Base-by-base conservation (phyloP, 2,888 invertebrate species). In the Tetragonisca angustula region DNA sequence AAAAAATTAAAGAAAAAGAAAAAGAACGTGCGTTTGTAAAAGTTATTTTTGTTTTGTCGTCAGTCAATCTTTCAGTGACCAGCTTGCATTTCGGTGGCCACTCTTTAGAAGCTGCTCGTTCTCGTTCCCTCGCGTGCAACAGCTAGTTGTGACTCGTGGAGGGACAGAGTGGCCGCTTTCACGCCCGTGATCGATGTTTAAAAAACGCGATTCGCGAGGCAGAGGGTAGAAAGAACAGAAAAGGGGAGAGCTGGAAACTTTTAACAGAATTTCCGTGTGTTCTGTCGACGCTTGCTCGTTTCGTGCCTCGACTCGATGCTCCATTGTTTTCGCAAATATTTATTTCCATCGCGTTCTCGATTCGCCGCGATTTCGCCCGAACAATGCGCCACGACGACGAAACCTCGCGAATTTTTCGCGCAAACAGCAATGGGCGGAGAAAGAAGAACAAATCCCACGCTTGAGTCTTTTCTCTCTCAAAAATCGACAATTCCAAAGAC, bases 261-360 rank as follows among this genome's bases (percentile, higher is more conserved):
- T 64, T 69, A 73, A 81, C 73, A 24, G 81, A 81, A 73, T 81
- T 81, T 43, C 27, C n/a, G 54, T 21, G 54, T 68, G 19, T 52
- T 62, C 27, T 15, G 17, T 76, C 49, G 65, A 15, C 54, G 72
- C 13, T 62, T 32, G 32, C 13, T 27, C 56, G 36, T 56, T 79
- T 69, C 62, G 24, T 65, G 68, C 19, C 36, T 24, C 32, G 9
- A 17, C 24, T 32, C 73, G 72, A 52, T 56, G 49, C 67, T 54
- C 65, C 71, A 65, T 81, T 74, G 68, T 69, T 81, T 73, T 65
- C 81, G 19, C 70, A 75, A 81, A 75, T 74, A 75, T 82, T 82
- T 75, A 81, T 61, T 54, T 62, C 59, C 56, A 0, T 36, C 73
- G 19, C 61, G 61, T 49, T n/a, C 50, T 27, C 61, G n/a, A 43